Conservation (phyloP, 2,797 vertebrate genomes). For the Pachyuromys duprasi region DNA sequence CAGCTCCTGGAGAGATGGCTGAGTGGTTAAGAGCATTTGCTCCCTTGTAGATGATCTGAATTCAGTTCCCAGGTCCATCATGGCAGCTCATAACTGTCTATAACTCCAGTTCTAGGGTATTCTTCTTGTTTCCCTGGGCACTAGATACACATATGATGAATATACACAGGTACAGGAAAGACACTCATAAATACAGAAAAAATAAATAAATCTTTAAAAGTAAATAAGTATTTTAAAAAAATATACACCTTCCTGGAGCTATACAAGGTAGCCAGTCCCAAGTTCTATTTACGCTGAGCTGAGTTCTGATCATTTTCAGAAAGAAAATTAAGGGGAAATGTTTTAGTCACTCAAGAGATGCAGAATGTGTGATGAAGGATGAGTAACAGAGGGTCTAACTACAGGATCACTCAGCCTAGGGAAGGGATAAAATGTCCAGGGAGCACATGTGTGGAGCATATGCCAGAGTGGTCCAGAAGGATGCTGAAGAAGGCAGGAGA, state of each 20-base stretch:
- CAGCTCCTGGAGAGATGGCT: not conserved
- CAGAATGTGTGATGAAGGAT: not conserved
- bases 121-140: not conserved
- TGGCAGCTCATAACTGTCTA: not conserved
- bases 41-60: not conserved
- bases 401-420: not conserved
- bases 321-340: conserved; percentile 13
- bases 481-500: not conserved
- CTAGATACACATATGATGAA: not conserved
- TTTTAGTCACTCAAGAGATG: not conserved
- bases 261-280: not conserved
- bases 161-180: not conserved
- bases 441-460: not conserved
- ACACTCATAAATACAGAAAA: not conserved
- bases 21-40: not conserved
- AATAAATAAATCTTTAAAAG: not conserved
- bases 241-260: not conserved
- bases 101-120: not conserved
- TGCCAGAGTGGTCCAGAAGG: not conserved
- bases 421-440: not conserved
- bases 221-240: not conserved
- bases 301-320: conserved; percentile 11
- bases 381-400: not conserved
- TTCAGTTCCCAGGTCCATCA: not conserved
- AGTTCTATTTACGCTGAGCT: not conserved